phyloP scores from a whole-genome alignment of 1,140 invertebrate genomes.

The Gonatopus flavifemur region DNA sequence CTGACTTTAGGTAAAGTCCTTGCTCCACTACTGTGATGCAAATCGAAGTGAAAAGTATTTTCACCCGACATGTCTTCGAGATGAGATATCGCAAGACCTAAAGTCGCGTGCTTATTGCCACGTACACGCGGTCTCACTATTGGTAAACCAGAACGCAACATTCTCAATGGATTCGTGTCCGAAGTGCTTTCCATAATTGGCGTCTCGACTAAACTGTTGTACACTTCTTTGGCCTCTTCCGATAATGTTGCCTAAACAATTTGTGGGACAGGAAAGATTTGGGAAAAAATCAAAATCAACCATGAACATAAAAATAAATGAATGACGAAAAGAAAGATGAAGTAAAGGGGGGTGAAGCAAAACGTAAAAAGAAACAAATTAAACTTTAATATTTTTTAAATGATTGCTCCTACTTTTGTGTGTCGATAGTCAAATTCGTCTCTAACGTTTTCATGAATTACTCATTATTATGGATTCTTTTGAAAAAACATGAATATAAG shows the following conservation, averaged over 20 bases:
- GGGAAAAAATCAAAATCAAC: slow-evolving; percentile 46
- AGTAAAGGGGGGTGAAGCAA: background rate
- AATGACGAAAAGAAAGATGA: slow-evolving; percentile 19
- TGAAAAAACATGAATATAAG: too few species aligned
- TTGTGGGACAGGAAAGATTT: slow-evolving; percentile 39
- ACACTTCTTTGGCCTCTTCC: slow-evolving; percentile 86
- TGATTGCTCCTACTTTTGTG: too few species aligned
- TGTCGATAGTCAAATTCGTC: too few species aligned
- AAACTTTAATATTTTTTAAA: too few species aligned
- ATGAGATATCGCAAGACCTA: slow-evolving; percentile 25
- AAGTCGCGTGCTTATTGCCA: slow-evolving; percentile 59
- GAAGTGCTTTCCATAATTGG: slow-evolving; percentile 53
- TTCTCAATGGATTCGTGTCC: slow-evolving; percentile 69
- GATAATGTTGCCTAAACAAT: slow-evolving; percentile 71
- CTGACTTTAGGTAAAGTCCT: slow-evolving; percentile 50
- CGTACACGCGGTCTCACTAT: slow-evolving; percentile 64
- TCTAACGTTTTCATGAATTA: too few species aligned
- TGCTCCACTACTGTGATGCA: slow-evolving; percentile 42
- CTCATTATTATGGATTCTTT: too few species aligned
- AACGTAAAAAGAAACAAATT: too few species aligned
- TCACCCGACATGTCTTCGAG: slow-evolving; percentile 29
- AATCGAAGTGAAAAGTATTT: slow-evolving; percentile 40
- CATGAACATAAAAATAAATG: slow-evolving; percentile 46
- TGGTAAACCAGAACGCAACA: slow-evolving; percentile 67
- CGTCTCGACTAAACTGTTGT: slow-evolving; percentile 86